Percentiles rank a stretch among this genome's conserved stretches.
phyloP scores from a whole-genome alignment of 2,888 invertebrate genomes.

The Lasioglossum lativentre region DNA sequence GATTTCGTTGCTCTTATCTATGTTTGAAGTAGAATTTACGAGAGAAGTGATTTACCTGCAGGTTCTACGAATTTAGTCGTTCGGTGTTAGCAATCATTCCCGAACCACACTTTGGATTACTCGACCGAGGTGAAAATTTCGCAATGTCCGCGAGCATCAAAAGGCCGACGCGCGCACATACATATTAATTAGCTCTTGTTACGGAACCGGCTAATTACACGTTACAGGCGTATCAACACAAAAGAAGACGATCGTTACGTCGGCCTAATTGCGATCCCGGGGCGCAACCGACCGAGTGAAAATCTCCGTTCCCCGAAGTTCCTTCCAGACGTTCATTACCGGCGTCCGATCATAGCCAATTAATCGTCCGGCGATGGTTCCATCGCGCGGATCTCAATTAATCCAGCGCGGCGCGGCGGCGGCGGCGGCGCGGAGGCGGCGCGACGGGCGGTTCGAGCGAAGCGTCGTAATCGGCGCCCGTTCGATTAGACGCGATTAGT shows the following conservation, averaged over 20 bases:
- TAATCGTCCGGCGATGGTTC: neutral
- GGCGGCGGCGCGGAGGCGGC: too few relatives aligned
- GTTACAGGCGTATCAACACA: constrained; percentile 12
- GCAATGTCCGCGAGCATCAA: neutral
- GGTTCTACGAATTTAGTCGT: neutral
- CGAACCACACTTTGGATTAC: neutral
- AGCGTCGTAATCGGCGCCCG: constrained; percentile 7
- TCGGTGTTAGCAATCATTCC: neutral
- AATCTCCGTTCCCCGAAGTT: constrained; percentile 15
- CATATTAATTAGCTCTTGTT: constrained; percentile 11
- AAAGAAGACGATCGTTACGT: neutral
- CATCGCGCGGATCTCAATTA: constrained; percentile 23
- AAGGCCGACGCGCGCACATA: neutral
- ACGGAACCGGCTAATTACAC: constrained; percentile 9
- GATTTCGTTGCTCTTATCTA: neutral
- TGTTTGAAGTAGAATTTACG: neutral
- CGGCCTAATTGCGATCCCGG: constrained; percentile 7
- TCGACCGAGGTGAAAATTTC: neutral
- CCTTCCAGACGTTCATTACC: constrained; percentile 19
- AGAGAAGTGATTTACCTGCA: neutral
- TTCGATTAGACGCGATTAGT: constrained; percentile 11
- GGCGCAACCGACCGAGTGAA: neutral
- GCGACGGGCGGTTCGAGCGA: neutral
- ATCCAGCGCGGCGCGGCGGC: neutral
- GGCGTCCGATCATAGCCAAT: constrained; percentile 18